Evolutionary conservation across 2,113 vertebrate species (phyloP).

Genomic region (Petaurus breviceps): DNA sequence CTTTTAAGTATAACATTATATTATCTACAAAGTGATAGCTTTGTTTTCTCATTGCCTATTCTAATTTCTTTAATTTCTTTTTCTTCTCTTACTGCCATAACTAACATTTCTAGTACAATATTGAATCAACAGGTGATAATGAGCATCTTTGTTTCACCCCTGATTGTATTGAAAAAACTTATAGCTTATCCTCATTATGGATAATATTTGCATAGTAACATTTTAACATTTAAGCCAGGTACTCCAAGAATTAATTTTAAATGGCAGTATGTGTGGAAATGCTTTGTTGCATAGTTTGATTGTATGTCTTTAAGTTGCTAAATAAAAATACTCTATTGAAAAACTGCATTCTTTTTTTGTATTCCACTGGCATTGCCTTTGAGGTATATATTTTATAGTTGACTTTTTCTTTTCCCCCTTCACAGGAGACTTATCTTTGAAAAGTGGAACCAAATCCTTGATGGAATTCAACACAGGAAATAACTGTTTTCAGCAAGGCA

Average conservation of each 20-base stretch:
- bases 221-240: background rate
- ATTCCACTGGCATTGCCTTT: background rate
- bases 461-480: slow-evolving; percentile 85
- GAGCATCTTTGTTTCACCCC: too few relatives aligned
- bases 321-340: background rate
- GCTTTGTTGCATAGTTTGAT: background rate
- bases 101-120: too few relatives aligned
- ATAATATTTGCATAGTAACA: background rate
- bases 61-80: too few relatives aligned
- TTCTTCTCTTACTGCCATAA: too few relatives aligned
- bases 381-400: background rate
- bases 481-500: slow-evolving; percentile 78
- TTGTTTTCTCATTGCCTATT: too few relatives aligned
- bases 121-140: too few relatives aligned
- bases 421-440: slow-evolving; percentile 86
- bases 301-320: background rate
- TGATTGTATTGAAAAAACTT: too few relatives aligned
- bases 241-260: background rate
- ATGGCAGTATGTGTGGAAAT: background rate
- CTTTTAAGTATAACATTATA: too few relatives aligned
- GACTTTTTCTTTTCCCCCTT: background rate
- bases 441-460: slow-evolving; percentile 82
- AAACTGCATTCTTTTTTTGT: background rate
- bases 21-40: too few relatives aligned
- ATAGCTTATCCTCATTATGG: too few relatives aligned